Percentiles rank a stretch among this genome's conserved stretches.
Evolutionary conservation across 1,140 invertebrate species (phyloP).

Genomic region (Psix sp.): DNA sequence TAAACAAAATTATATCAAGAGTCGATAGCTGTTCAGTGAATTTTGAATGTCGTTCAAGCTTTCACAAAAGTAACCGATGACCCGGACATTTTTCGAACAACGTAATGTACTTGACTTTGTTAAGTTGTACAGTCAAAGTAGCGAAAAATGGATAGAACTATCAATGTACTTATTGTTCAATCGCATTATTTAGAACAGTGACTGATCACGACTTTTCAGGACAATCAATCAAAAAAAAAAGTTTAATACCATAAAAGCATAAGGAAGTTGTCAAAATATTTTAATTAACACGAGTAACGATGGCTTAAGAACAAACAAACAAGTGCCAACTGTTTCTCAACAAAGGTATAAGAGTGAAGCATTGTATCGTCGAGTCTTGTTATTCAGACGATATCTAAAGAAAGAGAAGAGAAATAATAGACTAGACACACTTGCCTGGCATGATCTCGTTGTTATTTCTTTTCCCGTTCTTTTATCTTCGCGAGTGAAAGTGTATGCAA

Average conservation of each 20-base stretch:
- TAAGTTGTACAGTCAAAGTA: conserved; percentile 1
- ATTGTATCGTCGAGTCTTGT: conserved; percentile 72
- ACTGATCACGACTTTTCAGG: too few species aligned
- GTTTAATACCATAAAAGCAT: background rate
- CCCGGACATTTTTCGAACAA: background rate
- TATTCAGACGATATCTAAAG: conserved; percentile 58
- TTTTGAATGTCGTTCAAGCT: background rate
- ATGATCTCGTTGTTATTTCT: conserved; percentile 56
- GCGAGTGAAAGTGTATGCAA: conserved; percentile 42
- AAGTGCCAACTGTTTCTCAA: conserved; percentile 67
- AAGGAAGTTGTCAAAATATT: conserved; percentile 58
- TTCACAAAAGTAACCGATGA: background rate
- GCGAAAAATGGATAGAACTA: too few species aligned
- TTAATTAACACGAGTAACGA: conserved; percentile 69
- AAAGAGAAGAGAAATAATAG: conserved; percentile 40
- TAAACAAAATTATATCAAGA: conserved; percentile 8
- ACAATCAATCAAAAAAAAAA: background rate
- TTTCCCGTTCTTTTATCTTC: conserved; percentile 36
- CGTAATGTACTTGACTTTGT: background rate
- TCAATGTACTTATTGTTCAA: too few species aligned
- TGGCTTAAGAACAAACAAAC: conserved; percentile 62
- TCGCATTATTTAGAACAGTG: too few species aligned
- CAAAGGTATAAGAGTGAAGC: conserved; percentile 66
- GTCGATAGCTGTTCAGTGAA: conserved; percentile 7
- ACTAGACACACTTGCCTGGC: conserved; percentile 48